Evolutionary conservation across 2,888 invertebrate species (phyloP), one percentile per base, ranked within the genome.

Genomic region (Acronicta psi): DNA sequence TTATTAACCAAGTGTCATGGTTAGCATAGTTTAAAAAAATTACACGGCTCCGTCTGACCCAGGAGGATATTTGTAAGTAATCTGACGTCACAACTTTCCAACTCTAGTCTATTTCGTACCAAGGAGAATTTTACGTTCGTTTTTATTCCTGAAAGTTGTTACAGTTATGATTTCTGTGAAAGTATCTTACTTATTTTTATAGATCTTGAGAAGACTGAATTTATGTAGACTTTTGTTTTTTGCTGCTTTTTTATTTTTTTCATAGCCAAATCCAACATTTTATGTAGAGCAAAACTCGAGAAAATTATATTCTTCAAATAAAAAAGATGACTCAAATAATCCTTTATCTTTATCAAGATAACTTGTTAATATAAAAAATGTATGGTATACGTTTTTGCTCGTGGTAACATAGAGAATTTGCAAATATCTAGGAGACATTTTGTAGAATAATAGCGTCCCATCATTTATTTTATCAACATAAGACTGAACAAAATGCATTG

Each of bases 101-200:
- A 43, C 50, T 58, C 44, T n/a, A 51, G 25, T 69, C 41, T 61
- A 47, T 61, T 58, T 63, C 40, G 55, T 68, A 61, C 64, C 62
- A 63, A 73, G 59, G 47, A 59, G 43, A 57, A 61, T 64, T 66
- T 78, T 60, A 65, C 36, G 56, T 63, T 52, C 54, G 46, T 54
- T 71, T 68, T 72, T 77, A 71, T 77, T 69, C 51, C 16, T 53
- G 43, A 37, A 67, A 63, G 55, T 76, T 69, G 49, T 49, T 52
- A 49, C 17, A 49, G 64, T 73, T 72, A 74, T 71, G 59, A 72
- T 74, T 71, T 73, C 45, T 56, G 49, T 40, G 17, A 8, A 63
- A 63, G 53, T 63, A 63, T 52, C 18, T 50, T 34, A 50, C 54
- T 69, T 64, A 67, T 72, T 75, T 74, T 69, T 66, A 66, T 61